Base-by-base conservation (phyloP, 2,888 invertebrate species). In the Lordiphosa andalusiaca region DNA sequence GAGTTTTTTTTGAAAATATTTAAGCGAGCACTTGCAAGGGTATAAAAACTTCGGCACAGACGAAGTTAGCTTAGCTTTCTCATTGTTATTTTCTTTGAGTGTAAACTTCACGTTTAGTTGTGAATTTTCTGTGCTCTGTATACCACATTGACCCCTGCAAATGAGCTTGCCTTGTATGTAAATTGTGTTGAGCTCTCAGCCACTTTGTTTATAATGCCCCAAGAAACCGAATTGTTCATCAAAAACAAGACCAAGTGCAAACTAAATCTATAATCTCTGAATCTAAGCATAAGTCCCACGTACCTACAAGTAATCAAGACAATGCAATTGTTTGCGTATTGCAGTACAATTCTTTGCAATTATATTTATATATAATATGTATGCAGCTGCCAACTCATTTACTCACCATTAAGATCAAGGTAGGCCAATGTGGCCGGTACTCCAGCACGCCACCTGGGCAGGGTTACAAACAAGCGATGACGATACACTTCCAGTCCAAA, bases 341-440 rank as follows among this genome's bases (percentile, higher is more conserved):
- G 4, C 36, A 48, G 37, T 30, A 23, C 42, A 42, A 30, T 42
- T 42, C 33, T 46, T 35, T 3, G 53, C 53, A 66, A 41, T 37
- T 35, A 39, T 53, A 52, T 39, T 39, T 33, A 36, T 16, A 35
- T 47, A 2, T 2, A 16, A n/a, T n/a, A n/a, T n/a, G n/a, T n/a
- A n/a, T n/a, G 48, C 46, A 7, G 30, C 30, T 30, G 30, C 30
- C 30, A 54, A 40, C 48, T 40, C 53, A 49, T 50, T 44, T 25
- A 84, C 87, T 90, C 83, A 94, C 94, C 94, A 90, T 93, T 93
- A 72, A 93, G 89, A 85, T 93, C 92, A 73, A 95, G 92, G 88
- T 94, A 94, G 81, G 92, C 93, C 86, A 95, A 91, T 62, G 94
- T 94, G 21, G 94, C 92, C 0, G 95, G 93, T 19, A 95, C 94